Percentiles rank a stretch among this genome's conserved stretches.
Conservation (phyloP, 2,113 vertebrate species). For the Tetrao urogallus region DNA sequence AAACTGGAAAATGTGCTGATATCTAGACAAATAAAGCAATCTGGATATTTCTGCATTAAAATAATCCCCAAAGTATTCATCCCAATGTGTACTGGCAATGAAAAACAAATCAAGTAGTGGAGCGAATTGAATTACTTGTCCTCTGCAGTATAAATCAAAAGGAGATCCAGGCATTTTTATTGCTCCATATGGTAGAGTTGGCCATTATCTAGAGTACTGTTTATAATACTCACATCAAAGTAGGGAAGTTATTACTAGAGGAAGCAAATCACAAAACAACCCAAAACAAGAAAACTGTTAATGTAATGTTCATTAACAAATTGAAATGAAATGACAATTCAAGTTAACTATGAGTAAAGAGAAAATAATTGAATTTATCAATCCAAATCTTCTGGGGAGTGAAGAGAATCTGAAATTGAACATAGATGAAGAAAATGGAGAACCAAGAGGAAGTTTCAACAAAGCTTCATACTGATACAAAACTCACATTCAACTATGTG, state of each 20-base stretch:
- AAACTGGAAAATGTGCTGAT: slow-evolving; percentile 41
- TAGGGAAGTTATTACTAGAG: slow-evolving; percentile 11
- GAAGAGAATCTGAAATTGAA: not conserved
- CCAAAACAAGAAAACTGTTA: not conserved
- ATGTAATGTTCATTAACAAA: not conserved
- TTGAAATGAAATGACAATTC: not conserved
- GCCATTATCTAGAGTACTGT: slow-evolving; percentile 22
- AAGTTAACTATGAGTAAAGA: not conserved
- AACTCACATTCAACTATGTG: not conserved
- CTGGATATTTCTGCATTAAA: slow-evolving; percentile 45
- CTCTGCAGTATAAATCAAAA: slow-evolving; percentile 32
- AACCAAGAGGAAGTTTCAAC: not conserved
- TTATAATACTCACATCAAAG: slow-evolving; percentile 1
- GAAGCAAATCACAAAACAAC: not conserved
- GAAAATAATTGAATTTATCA: not conserved
- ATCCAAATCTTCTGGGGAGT: not conserved
- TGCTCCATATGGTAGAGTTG: slow-evolving; percentile 21
- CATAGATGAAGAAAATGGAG: not conserved
- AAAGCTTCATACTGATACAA: not conserved
- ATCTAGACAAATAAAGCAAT: slow-evolving; percentile 49
- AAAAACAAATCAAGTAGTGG: slow-evolving; percentile 43
- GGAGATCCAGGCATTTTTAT: slow-evolving; percentile 10
- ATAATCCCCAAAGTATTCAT: slow-evolving; percentile 49
- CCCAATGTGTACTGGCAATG: slow-evolving; percentile 29
- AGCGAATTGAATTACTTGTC: slow-evolving; percentile 45